Evolutionary conservation across 2,888 invertebrate species (phyloP).

Genomic region (Drosophila falleni): DNA sequence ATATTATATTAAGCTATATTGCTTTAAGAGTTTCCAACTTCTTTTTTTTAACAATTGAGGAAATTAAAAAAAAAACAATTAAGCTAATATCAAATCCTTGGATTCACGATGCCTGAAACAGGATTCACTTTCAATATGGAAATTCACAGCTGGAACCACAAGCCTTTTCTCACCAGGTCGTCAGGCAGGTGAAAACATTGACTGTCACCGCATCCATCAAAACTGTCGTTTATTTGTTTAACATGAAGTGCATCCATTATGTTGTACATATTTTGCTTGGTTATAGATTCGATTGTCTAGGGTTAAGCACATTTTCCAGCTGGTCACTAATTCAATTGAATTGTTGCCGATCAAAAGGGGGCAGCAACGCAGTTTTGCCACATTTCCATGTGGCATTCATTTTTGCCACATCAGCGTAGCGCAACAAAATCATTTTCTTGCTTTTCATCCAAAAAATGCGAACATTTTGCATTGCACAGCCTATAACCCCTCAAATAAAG

Average conservation of each 20-base stretch:
- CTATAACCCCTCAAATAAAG: constrained; percentile 43
- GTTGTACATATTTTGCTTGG: constrained; percentile 42
- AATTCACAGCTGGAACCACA: constrained; percentile 48
- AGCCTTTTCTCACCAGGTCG: constrained; percentile 39
- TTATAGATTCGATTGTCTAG: constrained; percentile 49
- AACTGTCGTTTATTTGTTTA: constrained; percentile 44
- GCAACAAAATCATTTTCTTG: constrained; percentile 48
- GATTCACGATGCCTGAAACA: background rate
- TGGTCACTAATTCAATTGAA: constrained; percentile 68
- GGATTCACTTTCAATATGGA: constrained; percentile 16
- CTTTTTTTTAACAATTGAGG: no score
- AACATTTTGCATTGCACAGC: constrained; percentile 45
- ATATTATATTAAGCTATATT: no score
- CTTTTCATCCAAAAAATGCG: constrained; percentile 35
- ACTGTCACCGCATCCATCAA: constrained; percentile 58
- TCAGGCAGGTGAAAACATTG: constrained; percentile 56
- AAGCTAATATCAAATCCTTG: background rate
- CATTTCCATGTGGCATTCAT: constrained; percentile 47
- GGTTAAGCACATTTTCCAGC: constrained; percentile 63
- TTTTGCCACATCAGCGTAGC: constrained; percentile 58
- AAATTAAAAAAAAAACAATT: background rate
- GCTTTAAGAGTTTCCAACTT: no score
- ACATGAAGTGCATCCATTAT: constrained; percentile 68
- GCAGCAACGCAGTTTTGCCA: constrained; percentile 29
- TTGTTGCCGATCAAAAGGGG: constrained; percentile 38